Conservation (phyloP, 2,888 invertebrate genomes). For the Cyclophora punctaria region DNA sequence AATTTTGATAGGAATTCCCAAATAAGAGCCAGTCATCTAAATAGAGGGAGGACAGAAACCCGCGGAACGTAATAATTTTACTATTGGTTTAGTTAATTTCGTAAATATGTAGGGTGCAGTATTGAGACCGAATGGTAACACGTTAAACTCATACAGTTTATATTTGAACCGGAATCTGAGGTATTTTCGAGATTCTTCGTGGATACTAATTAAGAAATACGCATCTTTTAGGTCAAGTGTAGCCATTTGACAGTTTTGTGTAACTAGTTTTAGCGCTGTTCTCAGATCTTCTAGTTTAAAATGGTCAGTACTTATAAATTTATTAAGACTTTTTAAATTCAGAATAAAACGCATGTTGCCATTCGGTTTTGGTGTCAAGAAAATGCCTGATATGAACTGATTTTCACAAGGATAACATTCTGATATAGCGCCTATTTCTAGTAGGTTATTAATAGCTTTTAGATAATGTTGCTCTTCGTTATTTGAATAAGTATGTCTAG, state of each 20-base stretch:
- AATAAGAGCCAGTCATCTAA: slow-evolving; percentile 11
- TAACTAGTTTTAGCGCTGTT: slow-evolving; percentile 8
- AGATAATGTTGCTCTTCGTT: neutral
- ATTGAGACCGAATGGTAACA: slow-evolving; percentile 6
- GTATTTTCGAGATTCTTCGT: slow-evolving; percentile 1
- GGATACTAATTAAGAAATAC: slow-evolving; percentile 7
- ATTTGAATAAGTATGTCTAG: neutral
- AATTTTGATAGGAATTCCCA: slow-evolving; percentile 1
- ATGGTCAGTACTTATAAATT: slow-evolving; percentile 8
- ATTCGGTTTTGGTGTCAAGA: slow-evolving; percentile 7
- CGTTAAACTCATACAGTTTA: slow-evolving; percentile 6
- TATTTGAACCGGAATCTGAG: slow-evolving; percentile 3
- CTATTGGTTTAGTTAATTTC: slow-evolving; percentile 11
- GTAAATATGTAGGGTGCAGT: slow-evolving; percentile 10
- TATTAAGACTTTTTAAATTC: slow-evolving; percentile 9
- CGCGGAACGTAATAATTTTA: slow-evolving; percentile 4
- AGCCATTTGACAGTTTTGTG: slow-evolving; percentile 6
- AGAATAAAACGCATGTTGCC: slow-evolving; percentile 7
- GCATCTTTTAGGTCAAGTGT: slow-evolving; percentile 13
- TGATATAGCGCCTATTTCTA: slow-evolving; percentile 3
- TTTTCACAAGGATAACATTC: neutral
- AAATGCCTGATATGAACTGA: slow-evolving; percentile 10
- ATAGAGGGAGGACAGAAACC: slow-evolving; percentile 12
- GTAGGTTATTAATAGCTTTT: neutral
- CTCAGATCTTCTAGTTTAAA: slow-evolving; percentile 18